phyloP scores from a whole-genome alignment of 2,888 invertebrate species.

The Ophion ellenae region DNA sequence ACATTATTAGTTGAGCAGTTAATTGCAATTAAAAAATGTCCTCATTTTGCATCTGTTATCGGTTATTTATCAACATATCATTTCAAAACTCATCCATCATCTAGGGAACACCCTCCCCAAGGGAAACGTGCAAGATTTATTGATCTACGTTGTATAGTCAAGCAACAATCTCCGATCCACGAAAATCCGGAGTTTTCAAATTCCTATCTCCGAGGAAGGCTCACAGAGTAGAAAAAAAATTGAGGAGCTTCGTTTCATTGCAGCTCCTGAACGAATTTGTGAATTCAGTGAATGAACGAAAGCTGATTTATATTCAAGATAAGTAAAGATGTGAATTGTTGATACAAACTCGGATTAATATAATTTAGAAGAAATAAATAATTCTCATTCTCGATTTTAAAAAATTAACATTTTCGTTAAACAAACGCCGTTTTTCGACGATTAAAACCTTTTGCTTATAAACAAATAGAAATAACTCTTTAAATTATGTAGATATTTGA shows the following conservation, averaged over 20 bases:
- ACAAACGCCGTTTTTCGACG: neutral
- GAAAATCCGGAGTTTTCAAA: no score
- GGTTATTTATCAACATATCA: neutral
- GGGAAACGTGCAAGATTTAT: neutral
- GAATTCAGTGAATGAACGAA: no score
- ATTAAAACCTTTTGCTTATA: neutral
- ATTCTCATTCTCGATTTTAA: neutral
- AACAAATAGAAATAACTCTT: neutral
- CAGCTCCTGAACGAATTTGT: no score
- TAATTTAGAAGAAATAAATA: no score
- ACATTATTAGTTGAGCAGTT: neutral
- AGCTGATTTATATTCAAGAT: no score
- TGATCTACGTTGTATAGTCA: neutral
- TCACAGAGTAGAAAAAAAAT: no score
- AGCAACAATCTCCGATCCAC: neutral
- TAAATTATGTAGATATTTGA: conserved; percentile 2
- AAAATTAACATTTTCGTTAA: neutral
- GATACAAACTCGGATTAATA: no score
- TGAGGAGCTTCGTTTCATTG: no score
- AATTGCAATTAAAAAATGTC: neutral
- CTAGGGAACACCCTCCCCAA: neutral
- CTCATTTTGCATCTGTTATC: conserved; percentile 3
- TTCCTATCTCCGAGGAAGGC: no score
- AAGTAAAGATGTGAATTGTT: no score
- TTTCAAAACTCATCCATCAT: conserved; percentile 6